Percentiles rank a stretch among this genome's conserved stretches.
Evolutionary conservation across 2,113 vertebrate species (phyloP).

Genomic region (Alethe castanea): DNA sequence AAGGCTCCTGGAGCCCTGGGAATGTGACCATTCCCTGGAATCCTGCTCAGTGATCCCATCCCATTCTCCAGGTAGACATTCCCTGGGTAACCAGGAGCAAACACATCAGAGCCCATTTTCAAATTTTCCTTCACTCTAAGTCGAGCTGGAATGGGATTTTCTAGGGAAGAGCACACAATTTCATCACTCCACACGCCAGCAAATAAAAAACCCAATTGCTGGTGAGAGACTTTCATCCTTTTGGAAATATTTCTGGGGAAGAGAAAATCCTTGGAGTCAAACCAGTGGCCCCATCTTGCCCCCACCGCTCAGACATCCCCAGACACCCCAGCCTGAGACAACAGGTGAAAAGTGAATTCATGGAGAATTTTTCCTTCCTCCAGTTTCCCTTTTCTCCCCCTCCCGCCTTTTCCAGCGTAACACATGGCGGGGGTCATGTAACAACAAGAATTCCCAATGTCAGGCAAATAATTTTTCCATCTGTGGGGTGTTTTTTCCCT

Average conservation of each 20-base stretch:
- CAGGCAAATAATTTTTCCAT: slow-evolving; percentile 70
- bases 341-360: slow-evolving; percentile 56
- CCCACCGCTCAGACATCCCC: neutral
- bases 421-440: slow-evolving; percentile 59
- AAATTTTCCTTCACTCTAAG: neutral
- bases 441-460: slow-evolving; percentile 61
- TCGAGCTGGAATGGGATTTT: neutral
- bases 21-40: neutral
- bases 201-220: fast-evolving
- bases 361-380: neutral
- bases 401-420: neutral
- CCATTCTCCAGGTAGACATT: neutral
- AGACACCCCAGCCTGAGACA: neutral
- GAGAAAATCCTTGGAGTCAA: neutral
- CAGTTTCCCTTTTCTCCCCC: neutral
- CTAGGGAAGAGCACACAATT: neutral
- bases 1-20: neutral
- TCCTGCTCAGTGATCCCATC: neutral
- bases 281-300: neutral
- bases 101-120: neutral
- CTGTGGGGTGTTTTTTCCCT: slow-evolving; percentile 12
- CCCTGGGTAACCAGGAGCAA: neutral
- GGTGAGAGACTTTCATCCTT: neutral
- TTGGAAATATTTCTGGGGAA: neutral
- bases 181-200: neutral